Evolutionary conservation across 2,888 invertebrate genomes (phyloP).

Genomic region (Alsophila aescularia): DNA sequence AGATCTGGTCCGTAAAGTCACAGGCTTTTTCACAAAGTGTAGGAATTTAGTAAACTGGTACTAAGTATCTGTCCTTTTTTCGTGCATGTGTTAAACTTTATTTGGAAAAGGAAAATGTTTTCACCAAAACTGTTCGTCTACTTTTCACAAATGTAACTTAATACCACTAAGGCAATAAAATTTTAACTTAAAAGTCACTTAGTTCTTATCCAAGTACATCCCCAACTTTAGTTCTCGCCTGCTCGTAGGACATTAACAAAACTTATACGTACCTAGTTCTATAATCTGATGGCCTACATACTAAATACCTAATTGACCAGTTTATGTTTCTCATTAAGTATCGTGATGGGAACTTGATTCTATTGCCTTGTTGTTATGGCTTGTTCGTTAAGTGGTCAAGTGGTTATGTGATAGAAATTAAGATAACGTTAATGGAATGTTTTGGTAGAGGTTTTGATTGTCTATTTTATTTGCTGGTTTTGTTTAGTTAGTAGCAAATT

Average conservation of each 20-base stretch:
- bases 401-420: neutral
- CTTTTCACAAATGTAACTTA: neutral
- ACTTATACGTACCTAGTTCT: slow-evolving; percentile 58
- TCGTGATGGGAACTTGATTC: slow-evolving; percentile 32
- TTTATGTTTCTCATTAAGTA: slow-evolving; percentile 42
- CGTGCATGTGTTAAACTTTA: too few relatives aligned
- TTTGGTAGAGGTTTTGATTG: too few relatives aligned
- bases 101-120: too few relatives aligned
- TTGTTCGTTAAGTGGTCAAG: neutral
- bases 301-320: slow-evolving; percentile 61
- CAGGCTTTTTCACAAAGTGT: too few relatives aligned
- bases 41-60: too few relatives aligned
- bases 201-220: neutral
- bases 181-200: neutral
- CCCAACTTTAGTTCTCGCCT: slow-evolving; percentile 50
- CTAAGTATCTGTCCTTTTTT: too few relatives aligned
- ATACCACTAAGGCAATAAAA: neutral
- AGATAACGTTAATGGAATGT: neutral
- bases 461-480: too few relatives aligned
- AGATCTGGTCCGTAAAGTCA: too few relatives aligned
- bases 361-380: slow-evolving; percentile 4
- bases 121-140: too few relatives aligned
- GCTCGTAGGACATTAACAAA: slow-evolving; percentile 65
- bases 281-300: slow-evolving; percentile 77
- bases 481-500: too few relatives aligned